These are phyloP conservation scores for Diplosoma virens DNA, from an alignment of 23 tunicate genomes.

Conservation along the genomic window DNA sequence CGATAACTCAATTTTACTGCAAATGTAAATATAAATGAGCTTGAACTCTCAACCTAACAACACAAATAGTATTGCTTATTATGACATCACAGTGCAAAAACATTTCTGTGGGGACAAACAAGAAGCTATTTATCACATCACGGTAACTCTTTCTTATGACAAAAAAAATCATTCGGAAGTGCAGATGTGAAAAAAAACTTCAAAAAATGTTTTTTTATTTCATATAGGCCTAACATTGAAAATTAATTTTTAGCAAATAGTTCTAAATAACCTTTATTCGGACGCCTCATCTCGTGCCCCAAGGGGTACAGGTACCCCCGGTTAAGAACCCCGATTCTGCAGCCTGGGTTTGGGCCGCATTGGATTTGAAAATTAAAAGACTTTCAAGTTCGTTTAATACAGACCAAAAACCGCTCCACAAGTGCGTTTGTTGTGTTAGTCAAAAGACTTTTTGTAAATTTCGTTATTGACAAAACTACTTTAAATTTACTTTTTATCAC, in stretches of 20 bases:
- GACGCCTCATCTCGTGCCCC: constrained; percentile 1
- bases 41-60: constrained; percentile 9
- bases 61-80: constrained; percentile 14
- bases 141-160: constrained; percentile 6
- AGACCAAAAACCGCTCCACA: too few relatives aligned
- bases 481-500: too few relatives aligned
- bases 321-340: too few relatives aligned
- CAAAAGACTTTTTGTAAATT: too few relatives aligned
- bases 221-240: neutral
- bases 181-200: constrained; percentile 8
- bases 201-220: neutral
- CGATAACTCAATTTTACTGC: constrained; percentile 9
- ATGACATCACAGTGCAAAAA: constrained; percentile 12
- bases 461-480: too few relatives aligned
- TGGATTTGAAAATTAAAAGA: too few relatives aligned
- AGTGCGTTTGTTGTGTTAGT: too few relatives aligned
- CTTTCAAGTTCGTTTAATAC: too few relatives aligned
- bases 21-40: neutral
- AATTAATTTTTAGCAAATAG: constrained; percentile 9
- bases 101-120: neutral
- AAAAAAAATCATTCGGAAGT: constrained; percentile 8
- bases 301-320: too few relatives aligned
- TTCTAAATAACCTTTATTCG: constrained; percentile 10
- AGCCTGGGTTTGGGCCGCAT: too few relatives aligned
- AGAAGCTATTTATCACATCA: constrained; percentile 11